phyloP scores from a whole-genome alignment of 2,888 invertebrate species.

The Drosophila villosipedis region DNA sequence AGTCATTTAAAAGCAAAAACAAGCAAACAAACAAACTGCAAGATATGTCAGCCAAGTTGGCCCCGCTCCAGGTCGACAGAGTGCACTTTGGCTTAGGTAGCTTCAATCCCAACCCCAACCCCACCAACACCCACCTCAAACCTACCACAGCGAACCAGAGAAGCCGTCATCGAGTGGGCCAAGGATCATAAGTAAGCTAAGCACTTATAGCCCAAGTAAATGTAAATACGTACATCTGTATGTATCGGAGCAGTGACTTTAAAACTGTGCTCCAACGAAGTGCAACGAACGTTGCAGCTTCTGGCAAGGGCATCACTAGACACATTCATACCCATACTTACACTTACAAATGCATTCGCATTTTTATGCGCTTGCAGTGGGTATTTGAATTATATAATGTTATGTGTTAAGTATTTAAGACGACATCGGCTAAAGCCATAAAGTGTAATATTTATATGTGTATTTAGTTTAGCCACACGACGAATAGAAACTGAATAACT shows the following conservation, averaged over 20 bases:
- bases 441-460: not conserved
- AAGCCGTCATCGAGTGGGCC: constrained; percentile 76
- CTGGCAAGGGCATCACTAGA: constrained; percentile 71
- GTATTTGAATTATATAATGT: constrained; percentile 3
- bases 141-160: constrained; percentile 14
- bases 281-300: constrained; percentile 72
- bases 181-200: constrained; percentile 78
- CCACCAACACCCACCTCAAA: not conserved
- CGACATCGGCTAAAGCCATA: not conserved
- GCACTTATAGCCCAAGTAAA: constrained; percentile 73
- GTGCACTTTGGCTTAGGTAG: constrained; percentile 61
- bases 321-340: constrained; percentile 46
- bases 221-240: constrained; percentile 50
- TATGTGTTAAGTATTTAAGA: not conserved
- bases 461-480: not conserved
- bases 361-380: constrained; percentile 32
- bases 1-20: constrained; percentile 79
- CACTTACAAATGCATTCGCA: constrained; percentile 27
- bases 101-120: constrained; percentile 13
- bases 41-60: constrained; percentile 55
- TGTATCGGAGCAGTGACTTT: constrained; percentile 48
- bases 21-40: constrained; percentile 59
- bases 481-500: not conserved
- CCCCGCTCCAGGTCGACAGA: constrained; percentile 55
- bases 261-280: constrained; percentile 74